Conservation (phyloP, 2,113 vertebrate genomes). For the Ovis canadensis region DNA sequence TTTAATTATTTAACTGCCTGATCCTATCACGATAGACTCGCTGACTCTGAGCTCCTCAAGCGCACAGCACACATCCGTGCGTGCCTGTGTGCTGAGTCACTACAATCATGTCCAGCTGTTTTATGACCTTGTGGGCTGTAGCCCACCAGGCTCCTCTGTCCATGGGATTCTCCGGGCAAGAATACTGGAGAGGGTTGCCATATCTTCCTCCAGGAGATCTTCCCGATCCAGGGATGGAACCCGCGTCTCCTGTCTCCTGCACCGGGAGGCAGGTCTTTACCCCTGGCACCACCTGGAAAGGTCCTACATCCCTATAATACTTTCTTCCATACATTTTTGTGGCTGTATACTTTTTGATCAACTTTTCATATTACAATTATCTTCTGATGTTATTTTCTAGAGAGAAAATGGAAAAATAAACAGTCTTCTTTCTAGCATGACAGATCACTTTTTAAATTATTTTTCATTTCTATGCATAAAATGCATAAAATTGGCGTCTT, state of each 20-base stretch:
- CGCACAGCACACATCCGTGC: fast-evolving
- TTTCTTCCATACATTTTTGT: neutral
- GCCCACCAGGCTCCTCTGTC: neutral
- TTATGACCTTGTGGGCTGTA: neutral
- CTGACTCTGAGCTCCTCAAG: neutral
- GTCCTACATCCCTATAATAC: neutral
- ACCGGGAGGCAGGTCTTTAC: neutral
- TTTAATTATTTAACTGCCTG: neutral
- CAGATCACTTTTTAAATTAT: neutral
- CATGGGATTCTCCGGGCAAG: neutral
- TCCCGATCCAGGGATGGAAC: neutral
- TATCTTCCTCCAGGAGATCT: neutral
- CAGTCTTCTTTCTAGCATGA: neutral
- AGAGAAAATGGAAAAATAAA: constrained; percentile 15
- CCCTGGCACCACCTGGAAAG: neutral
- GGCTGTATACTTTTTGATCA: neutral
- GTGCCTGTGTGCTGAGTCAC: neutral
- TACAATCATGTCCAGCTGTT: neutral
- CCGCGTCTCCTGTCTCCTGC: neutral
- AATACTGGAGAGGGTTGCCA: neutral
- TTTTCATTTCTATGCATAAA: neutral
- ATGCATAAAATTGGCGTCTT: neutral
- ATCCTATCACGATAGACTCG: neutral
- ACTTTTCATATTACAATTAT: neutral
- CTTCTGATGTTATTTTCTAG: neutral